phyloP scores from a whole-genome alignment of 2,888 invertebrate species.

The Caenorhabditis drosophilae region DNA sequence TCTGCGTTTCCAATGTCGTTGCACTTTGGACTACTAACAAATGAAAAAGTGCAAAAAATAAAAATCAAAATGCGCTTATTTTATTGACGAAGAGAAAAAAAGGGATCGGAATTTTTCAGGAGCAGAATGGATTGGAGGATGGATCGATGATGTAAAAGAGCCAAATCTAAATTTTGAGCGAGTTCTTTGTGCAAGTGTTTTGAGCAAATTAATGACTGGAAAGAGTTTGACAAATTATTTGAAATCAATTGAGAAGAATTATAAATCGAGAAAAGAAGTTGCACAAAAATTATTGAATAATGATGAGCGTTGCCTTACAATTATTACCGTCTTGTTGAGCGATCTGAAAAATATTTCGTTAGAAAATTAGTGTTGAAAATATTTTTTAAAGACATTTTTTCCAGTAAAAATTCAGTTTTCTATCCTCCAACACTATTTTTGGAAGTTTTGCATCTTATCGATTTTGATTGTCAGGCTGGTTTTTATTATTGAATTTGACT shows the following conservation, averaged over 20 bases:
- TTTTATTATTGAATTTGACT: too few relatives aligned
- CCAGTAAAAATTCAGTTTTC: conserved; percentile 16
- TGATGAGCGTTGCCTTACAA: conserved; percentile 31
- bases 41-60: conserved; percentile 17
- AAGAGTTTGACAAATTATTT: too few relatives aligned
- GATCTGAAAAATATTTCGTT: conserved; percentile 9
- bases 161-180: too few relatives aligned
- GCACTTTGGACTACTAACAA: too few relatives aligned
- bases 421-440: conserved; percentile 13
- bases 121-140: conserved; percentile 8
- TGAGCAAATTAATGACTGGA: too few relatives aligned
- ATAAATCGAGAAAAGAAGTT: background rate
- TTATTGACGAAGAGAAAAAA: background rate
- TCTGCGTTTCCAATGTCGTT: conserved; percentile 13
- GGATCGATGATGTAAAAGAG: background rate
- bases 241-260: background rate
- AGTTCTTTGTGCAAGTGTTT: too few relatives aligned
- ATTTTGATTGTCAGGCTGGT: conserved; percentile 19
- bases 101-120: conserved; percentile 6
- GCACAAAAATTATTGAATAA: conserved; percentile 23
- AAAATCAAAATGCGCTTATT: conserved; percentile 11
- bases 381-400: background rate
- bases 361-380: background rate
- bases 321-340: conserved; percentile 4
- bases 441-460: conserved; percentile 14